Evolutionary conservation across 2,113 vertebrate genomes (phyloP).

Genomic region (Lycaon pictus): DNA sequence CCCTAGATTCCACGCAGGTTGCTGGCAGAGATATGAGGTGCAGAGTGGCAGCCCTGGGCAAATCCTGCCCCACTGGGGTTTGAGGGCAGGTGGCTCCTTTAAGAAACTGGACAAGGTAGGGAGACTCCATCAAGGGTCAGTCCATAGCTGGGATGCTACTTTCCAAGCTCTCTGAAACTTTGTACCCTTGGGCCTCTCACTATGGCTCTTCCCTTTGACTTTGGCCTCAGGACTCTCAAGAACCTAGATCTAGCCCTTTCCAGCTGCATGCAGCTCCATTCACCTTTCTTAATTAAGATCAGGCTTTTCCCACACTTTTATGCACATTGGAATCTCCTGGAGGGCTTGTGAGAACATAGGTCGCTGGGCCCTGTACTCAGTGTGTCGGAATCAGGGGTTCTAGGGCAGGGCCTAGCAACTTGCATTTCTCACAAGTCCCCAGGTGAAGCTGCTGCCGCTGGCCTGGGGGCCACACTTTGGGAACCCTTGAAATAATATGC

Average conservation of each 20-base stretch:
- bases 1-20: fast-evolving
- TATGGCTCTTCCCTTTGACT: not conserved
- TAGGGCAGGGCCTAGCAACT: not conserved
- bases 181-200: not conserved
- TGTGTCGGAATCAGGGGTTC: not conserved
- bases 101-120: not conserved
- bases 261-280: too few species aligned
- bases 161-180: not conserved
- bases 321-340: not conserved
- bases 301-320: fast-evolving
- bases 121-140: not conserved
- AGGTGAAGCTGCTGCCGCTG: fast-evolving
- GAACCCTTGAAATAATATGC: not conserved
- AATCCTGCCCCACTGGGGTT: not conserved
- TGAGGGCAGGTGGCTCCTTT: not conserved
- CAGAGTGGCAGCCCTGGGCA: not conserved
- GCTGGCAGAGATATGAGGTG: not conserved
- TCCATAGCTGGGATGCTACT: not conserved
- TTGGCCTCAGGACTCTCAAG: not conserved
- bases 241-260: not conserved
- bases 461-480: not conserved
- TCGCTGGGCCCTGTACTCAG: not conserved
- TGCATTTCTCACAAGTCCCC: not conserved
- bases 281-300: not conserved
- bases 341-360: not conserved